phyloP scores from a whole-genome alignment of 2,888 invertebrate species.

The Caenorhabditis sp. region DNA sequence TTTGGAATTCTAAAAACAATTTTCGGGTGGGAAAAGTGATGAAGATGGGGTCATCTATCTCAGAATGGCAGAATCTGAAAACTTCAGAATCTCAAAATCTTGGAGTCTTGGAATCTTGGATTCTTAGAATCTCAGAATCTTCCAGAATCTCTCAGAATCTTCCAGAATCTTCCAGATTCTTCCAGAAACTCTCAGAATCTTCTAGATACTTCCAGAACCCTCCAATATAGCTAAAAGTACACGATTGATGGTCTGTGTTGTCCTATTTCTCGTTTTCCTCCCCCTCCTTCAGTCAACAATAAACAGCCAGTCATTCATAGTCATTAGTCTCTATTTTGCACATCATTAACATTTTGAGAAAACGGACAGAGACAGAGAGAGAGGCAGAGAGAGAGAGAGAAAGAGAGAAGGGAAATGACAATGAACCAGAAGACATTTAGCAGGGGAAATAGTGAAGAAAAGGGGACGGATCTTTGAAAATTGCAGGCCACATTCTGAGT shows the following conservation, averaged over 20 bases:
- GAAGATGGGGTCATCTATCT: neutral
- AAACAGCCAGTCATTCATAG: constrained; percentile 2
- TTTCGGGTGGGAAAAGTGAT: neutral
- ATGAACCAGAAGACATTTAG: no score
- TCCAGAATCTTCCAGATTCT: neutral
- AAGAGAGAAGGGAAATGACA: no score
- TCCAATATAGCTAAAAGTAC: no score
- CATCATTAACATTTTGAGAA: constrained; percentile 25
- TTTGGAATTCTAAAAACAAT: neutral
- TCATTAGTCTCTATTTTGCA: neutral
- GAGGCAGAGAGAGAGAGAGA: no score
- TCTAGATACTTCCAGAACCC: no score
- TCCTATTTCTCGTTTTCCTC: neutral
- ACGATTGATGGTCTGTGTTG: no score
- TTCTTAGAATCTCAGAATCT: neutral
- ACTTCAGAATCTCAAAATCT: neutral
- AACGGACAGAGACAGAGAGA: neutral
- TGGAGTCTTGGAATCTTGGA: neutral
- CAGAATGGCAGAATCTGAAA: no score
- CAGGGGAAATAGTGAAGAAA: no score
- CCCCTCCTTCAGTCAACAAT: neutral
- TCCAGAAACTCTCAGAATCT: neutral
- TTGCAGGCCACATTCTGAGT: no score
- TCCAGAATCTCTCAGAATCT: neutral
- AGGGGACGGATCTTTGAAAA: no score